Conservation (phyloP, 2,113 vertebrate species). For the Paracanthobrama guichenoti region DNA sequence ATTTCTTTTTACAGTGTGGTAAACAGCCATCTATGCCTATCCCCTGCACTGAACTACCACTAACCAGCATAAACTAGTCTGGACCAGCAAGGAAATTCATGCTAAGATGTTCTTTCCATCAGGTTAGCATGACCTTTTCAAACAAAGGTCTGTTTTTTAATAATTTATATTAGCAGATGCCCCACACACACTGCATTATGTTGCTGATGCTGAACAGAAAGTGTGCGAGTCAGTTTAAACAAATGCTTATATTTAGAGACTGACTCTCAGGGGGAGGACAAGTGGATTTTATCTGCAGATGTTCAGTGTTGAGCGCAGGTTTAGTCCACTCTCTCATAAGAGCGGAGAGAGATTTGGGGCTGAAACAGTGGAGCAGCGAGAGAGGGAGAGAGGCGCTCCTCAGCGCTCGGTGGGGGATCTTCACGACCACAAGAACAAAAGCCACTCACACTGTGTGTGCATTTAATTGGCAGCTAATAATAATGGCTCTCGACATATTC, state of each 20-base stretch:
- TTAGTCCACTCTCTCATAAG: neutral
- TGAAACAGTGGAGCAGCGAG: neutral
- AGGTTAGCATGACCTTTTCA: slow-evolving; percentile 22
- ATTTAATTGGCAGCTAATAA: slow-evolving; percentile 31
- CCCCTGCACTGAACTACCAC: neutral
- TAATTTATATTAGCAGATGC: slow-evolving; percentile 16
- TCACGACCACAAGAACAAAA: neutral
- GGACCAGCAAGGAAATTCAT: neutral
- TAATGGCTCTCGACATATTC: neutral
- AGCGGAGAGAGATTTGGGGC: neutral
- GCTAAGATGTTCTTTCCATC: neutral
- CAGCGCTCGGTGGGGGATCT: neutral
- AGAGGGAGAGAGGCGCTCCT: neutral
- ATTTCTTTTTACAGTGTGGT: neutral
- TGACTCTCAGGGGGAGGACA: neutral
- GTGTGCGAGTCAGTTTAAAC: neutral
- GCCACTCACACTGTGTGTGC: neutral
- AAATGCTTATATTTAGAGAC: slow-evolving; percentile 18
- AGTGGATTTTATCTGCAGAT: slow-evolving; percentile 2
- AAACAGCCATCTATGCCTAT: neutral
- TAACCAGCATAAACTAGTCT: neutral
- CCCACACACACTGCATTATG: neutral
- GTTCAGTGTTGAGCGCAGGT: neutral
- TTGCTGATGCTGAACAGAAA: neutral
- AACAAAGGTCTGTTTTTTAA: slow-evolving; percentile 31